Evolutionary conservation across 2,797 vertebrate genomes (phyloP).

Genomic region (Lacerta bilineata): DNA sequence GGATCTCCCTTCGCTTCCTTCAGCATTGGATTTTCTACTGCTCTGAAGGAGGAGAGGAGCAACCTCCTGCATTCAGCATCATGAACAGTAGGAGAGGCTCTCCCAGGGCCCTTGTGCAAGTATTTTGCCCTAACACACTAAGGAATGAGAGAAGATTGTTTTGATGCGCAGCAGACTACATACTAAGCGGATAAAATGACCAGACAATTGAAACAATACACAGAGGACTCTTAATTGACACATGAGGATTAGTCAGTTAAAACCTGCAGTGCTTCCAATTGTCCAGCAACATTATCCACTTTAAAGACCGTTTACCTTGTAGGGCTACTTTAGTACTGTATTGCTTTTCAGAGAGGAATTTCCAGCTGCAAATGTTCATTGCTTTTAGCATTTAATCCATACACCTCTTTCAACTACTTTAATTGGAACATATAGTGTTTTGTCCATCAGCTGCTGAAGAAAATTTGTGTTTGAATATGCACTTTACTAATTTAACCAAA

Average conservation of each 20-base stretch:
- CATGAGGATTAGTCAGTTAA: background rate
- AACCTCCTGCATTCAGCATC: background rate
- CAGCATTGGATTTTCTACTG: too few species aligned
- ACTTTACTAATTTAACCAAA: background rate
- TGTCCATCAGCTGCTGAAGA: background rate
- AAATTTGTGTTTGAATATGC: background rate
- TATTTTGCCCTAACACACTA: background rate
- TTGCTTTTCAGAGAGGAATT: background rate
- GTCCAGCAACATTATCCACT: conserved; percentile 10
- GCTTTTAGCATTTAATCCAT: conserved; percentile 14
- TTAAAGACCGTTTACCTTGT: conserved; percentile 3
- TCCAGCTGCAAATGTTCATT: background rate
- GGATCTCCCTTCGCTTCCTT: background rate
- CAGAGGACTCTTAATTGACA: conserved; percentile 13
- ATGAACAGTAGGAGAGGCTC: background rate
- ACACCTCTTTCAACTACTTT: background rate
- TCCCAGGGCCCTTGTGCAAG: background rate
- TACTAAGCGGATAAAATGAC: conserved; percentile 6
- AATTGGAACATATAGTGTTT: background rate
- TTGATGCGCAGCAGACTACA: background rate
- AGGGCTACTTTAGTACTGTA: background rate
- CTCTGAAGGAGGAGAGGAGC: background rate
- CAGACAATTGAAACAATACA: conserved; percentile 19
- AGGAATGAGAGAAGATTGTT: background rate
- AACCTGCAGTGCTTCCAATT: conserved; percentile 13